Conservation (phyloP, 2,888 invertebrate species). For the Miltochrista miniata region DNA sequence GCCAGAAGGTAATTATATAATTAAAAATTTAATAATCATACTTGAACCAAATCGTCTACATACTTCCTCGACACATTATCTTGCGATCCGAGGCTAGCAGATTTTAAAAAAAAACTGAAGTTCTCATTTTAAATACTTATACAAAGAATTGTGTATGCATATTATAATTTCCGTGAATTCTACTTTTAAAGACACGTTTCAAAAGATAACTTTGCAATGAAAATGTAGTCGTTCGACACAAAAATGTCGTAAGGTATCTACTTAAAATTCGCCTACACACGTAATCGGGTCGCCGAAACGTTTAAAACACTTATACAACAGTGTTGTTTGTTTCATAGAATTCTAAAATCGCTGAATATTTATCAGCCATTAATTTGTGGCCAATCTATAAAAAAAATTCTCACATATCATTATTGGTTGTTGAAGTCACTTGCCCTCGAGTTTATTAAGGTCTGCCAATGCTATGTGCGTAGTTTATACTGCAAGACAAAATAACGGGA, state of each 20-base stretch:
- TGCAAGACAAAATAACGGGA: slow-evolving; percentile 32
- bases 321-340: slow-evolving; percentile 20
- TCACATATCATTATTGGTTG: slow-evolving; percentile 29
- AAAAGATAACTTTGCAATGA: slow-evolving; percentile 9
- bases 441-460: slow-evolving; percentile 37
- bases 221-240: slow-evolving; percentile 6
- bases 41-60: slow-evolving; percentile 3
- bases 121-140: not conserved
- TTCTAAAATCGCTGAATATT: slow-evolving; percentile 35
- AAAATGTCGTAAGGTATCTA: slow-evolving; percentile 12
- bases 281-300: slow-evolving; percentile 18
- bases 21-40: not conserved
- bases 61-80: slow-evolving; percentile 15
- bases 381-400: slow-evolving; percentile 31
- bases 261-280: slow-evolving; percentile 14
- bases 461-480: slow-evolving; percentile 24
- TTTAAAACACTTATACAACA: slow-evolving; percentile 19
- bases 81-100: slow-evolving; percentile 14
- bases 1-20: not conserved
- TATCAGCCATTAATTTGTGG: slow-evolving; percentile 34
- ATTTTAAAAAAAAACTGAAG: slow-evolving; percentile 7
- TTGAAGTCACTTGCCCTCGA: slow-evolving; percentile 6
- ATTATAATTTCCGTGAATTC: slow-evolving; percentile 1
- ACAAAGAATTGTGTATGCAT: not conserved
- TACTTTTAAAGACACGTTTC: slow-evolving; percentile 5